phyloP scores from a whole-genome alignment of 2,797 vertebrate species.

The Mus minutoides region DNA sequence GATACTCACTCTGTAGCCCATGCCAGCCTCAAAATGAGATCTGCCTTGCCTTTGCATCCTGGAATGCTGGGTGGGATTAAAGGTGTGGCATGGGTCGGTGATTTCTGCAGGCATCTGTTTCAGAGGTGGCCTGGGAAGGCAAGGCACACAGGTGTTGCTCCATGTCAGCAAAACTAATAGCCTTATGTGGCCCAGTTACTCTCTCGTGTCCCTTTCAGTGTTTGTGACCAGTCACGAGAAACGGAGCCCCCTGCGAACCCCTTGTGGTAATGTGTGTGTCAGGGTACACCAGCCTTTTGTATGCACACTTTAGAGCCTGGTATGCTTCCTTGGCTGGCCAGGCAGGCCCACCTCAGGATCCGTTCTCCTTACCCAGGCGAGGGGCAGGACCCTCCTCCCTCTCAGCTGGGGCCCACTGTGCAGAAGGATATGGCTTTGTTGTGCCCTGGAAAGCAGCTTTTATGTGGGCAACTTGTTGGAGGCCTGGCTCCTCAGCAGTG shows the following conservation, averaged over 20 bases:
- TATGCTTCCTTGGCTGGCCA: neutral
- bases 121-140: neutral
- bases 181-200: neutral
- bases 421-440: neutral
- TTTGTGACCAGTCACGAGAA: neutral
- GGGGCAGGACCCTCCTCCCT: neutral
- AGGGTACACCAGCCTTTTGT: neutral
- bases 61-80: neutral
- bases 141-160: neutral
- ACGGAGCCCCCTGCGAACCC: neutral
- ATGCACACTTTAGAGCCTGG: neutral
- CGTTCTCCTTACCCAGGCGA: neutral
- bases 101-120: neutral
- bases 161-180: neutral
- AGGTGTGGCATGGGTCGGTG: neutral
- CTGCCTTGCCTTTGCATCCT: neutral
- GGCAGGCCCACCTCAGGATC: neutral
- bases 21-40: neutral
- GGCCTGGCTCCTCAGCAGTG: neutral
- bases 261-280: conserved; percentile 50
- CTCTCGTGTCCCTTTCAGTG: conserved; percentile 48
- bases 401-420: rapidly evolving
- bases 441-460: neutral
- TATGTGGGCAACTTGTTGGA: neutral
- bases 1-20: neutral